Percentiles rank a stretch among this genome's conserved stretches.
These are phyloP conservation scores for Leptestheria dahalacensis DNA, from an alignment of 1,140 invertebrate genomes.

Conservation along the genomic window DNA sequence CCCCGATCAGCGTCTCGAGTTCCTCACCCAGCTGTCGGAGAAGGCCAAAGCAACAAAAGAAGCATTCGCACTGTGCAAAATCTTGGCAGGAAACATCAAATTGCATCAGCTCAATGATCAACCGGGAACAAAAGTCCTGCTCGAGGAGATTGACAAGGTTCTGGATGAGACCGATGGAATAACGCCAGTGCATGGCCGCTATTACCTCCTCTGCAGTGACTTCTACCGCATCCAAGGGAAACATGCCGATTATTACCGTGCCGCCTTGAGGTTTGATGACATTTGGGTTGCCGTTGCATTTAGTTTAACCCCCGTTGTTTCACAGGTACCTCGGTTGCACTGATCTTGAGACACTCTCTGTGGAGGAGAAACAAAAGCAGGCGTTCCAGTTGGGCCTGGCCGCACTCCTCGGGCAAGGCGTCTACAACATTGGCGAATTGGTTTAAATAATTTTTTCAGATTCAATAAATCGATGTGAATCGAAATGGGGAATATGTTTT, in stretches of 20 bases:
- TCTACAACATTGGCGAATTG: conserved; percentile 96
- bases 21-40: conserved; percentile 67
- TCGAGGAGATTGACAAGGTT: conserved; percentile 74
- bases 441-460: too few relatives aligned
- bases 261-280: conserved; percentile 53
- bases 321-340: conserved; percentile 77
- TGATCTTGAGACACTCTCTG: conserved; percentile 47
- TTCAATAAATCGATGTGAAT: too few relatives aligned
- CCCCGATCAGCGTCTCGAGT: conserved; percentile 63
- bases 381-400: conserved; percentile 87
- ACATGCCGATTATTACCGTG: conserved; percentile 85
- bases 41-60: conserved; percentile 81
- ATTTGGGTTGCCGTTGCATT: not conserved
- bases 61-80: conserved; percentile 68
- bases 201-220: conserved; percentile 85
- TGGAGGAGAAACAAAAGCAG: conserved; percentile 55
- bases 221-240: conserved; percentile 74
- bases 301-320: not conserved
- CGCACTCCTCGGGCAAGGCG: conserved; percentile 81
- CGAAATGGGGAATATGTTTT: conserved; percentile 21
- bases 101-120: conserved; percentile 66
- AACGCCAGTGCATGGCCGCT: conserved; percentile 83
- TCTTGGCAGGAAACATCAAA: conserved; percentile 68
- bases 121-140: conserved; percentile 66
- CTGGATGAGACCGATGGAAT: conserved; percentile 81